A percentile compares a stretch with the other conserved stretches of the same genome.
These are phyloP conservation scores for Chromoteleia sp. DNA, from an alignment of 2,888 invertebrate species.

Conservation along the genomic window DNA sequence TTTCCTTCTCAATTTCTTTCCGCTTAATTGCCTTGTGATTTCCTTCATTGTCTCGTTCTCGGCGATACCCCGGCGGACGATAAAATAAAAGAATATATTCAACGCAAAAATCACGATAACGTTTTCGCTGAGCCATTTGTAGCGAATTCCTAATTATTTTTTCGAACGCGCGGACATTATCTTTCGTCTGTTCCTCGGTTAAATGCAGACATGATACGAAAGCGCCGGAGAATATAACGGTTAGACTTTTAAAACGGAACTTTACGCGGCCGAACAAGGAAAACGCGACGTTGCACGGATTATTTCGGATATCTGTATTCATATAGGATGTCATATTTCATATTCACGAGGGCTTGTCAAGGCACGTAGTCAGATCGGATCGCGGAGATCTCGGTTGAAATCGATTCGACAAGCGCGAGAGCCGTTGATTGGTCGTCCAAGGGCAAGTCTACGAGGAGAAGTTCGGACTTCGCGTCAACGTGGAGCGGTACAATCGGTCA, in stretches of 20 bases:
- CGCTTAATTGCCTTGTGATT: slow-evolving; percentile 66
- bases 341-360: slow-evolving; percentile 29
- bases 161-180: slow-evolving; percentile 21
- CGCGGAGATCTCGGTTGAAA: slow-evolving; percentile 35
- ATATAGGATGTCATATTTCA: slow-evolving; percentile 43
- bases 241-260: slow-evolving; percentile 22
- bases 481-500: slow-evolving; percentile 22
- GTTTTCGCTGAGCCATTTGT: slow-evolving; percentile 37
- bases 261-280: neutral
- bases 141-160: slow-evolving; percentile 40
- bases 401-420: slow-evolving; percentile 51
- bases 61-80: slow-evolving; percentile 26
- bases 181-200: slow-evolving; percentile 19
- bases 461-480: slow-evolving; percentile 47
- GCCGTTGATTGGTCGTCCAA: slow-evolving; percentile 54
- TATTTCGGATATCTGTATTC: slow-evolving; percentile 16
- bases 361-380: slow-evolving; percentile 31
- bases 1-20: slow-evolving; percentile 62
- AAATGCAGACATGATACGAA: neutral
- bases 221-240: slow-evolving; percentile 18
- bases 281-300: neutral
- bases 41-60: slow-evolving; percentile 60
- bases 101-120: slow-evolving; percentile 55
- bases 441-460: slow-evolving; percentile 20
- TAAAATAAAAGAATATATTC: slow-evolving; percentile 26